Evolutionary conservation across 2,797 vertebrate species (phyloP).

Genomic region (Leuciscus waleckii): DNA sequence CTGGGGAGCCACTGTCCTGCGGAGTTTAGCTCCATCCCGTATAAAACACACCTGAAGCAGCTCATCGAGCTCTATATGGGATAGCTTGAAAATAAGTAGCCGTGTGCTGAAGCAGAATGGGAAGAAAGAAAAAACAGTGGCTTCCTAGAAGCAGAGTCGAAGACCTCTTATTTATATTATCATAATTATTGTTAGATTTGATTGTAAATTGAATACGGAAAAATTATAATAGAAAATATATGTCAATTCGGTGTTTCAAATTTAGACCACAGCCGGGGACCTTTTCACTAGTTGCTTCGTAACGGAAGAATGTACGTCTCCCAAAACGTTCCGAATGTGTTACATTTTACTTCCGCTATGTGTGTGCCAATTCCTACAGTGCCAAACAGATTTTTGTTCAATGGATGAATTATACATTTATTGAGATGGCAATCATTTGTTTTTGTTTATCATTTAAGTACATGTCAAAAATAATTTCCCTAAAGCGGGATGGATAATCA

Average conservation of each 20-base stretch:
- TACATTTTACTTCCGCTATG: neutral
- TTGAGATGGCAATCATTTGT: constrained; percentile 4
- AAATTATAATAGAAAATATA: neutral
- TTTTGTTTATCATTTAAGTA: neutral
- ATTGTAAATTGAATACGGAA: neutral
- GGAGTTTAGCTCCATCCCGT: neutral
- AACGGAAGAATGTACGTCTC: constrained; percentile 56
- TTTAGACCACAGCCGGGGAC: neutral
- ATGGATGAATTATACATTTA: neutral
- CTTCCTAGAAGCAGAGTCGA: neutral
- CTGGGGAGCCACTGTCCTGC: neutral
- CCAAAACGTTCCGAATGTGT: constrained; percentile 60
- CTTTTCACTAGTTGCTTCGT: neutral
- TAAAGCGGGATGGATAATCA: constrained; percentile 68
- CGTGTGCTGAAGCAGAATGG: neutral
- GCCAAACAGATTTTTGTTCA: neutral
- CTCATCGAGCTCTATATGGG: neutral
- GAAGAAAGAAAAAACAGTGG: neutral
- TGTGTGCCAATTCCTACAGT: neutral
- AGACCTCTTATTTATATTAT: neutral
- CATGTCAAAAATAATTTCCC: constrained; percentile 15
- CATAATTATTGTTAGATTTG: neutral
- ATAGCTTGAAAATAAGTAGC: neutral
- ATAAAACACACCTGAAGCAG: neutral
- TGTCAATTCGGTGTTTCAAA: neutral